Percentiles rank a stretch among this genome's conserved stretches.
Evolutionary conservation across 2,113 vertebrate species (phyloP).

Genomic region (Stegastes partitus): DNA sequence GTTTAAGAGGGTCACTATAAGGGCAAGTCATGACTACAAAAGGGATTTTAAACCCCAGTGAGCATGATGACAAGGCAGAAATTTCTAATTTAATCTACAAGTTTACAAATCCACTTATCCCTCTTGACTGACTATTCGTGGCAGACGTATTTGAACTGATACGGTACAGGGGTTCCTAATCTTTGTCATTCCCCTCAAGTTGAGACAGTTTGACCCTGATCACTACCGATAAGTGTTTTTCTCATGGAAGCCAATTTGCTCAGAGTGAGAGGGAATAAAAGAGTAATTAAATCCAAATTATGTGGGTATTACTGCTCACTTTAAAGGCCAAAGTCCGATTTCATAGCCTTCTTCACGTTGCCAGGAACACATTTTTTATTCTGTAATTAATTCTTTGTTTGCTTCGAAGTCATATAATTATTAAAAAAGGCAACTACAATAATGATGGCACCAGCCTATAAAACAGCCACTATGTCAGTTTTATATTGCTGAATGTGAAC

Average conservation of each 20-base stretch:
- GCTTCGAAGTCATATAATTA: not conserved
- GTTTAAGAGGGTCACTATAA: slow-evolving; percentile 30
- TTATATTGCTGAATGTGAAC: too few relatives aligned
- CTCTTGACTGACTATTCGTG: slow-evolving; percentile 6
- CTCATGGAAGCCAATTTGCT: not conserved
- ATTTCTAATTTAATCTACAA: slow-evolving; percentile 29
- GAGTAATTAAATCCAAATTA: too few relatives aligned
- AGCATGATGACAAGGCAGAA: slow-evolving; percentile 21
- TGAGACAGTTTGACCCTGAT: not conserved
- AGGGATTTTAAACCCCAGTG: slow-evolving; percentile 43
- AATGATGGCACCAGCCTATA: not conserved
- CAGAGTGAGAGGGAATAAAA: not conserved
- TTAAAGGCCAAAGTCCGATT: too few relatives aligned
- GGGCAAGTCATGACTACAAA: slow-evolving; percentile 23
- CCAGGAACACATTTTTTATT: too few relatives aligned
- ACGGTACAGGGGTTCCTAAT: not conserved
- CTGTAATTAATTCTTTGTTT: too few relatives aligned
- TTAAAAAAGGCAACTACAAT: not conserved
- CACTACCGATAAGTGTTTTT: slow-evolving; percentile 4
- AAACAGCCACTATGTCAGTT: not conserved
- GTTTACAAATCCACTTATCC: slow-evolving; percentile 34
- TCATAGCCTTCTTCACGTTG: too few relatives aligned
- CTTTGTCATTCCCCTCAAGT: not conserved
- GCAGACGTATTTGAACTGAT: slow-evolving; percentile 24
- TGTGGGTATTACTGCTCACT: too few relatives aligned